phyloP scores from a whole-genome alignment of 2,113 vertebrate species.

The Clarias gariepinus region DNA sequence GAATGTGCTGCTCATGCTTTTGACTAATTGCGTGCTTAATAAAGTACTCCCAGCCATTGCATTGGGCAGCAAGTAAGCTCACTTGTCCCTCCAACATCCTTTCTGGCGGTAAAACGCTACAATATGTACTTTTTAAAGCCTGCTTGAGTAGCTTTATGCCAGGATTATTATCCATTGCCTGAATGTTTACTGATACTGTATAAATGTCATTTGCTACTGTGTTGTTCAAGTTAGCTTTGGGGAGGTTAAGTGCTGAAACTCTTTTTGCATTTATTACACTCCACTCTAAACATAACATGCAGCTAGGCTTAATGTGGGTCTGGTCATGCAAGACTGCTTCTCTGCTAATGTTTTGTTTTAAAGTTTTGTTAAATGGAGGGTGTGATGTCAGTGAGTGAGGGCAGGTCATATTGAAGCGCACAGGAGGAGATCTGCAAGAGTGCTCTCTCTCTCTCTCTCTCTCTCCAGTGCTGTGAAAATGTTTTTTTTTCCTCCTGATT shows the following conservation, averaged over 20 bases:
- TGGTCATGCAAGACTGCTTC: neutral
- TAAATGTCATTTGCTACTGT: neutral
- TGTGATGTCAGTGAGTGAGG: neutral
- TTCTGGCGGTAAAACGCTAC: too few species aligned
- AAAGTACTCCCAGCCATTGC: too few species aligned
- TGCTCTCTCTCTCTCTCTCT: slow-evolving; percentile 7
- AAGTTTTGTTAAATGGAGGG: neutral
- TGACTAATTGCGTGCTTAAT: too few species aligned
- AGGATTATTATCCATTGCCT: neutral
- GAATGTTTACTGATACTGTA: neutral
- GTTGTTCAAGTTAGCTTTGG: neutral
- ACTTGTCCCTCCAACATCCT: too few species aligned
- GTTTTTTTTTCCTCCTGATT: too few species aligned
- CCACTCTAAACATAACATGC: neutral
- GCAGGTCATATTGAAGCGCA: neutral
- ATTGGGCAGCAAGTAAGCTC: too few species aligned
- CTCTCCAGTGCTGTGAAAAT: neutral
- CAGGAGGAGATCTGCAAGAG: neutral
- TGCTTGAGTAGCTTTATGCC: neutral
- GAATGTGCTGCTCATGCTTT: too few species aligned
- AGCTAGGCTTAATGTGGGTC: neutral
- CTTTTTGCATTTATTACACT: neutral
- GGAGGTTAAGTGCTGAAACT: neutral
- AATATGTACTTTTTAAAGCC: neutral
- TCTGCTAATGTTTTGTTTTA: neutral